A percentile compares a stretch with the other conserved stretches of the same genome.
Evolutionary conservation across 2,888 invertebrate genomes (phyloP).

Genomic region (Sylvicola fuscatus): DNA sequence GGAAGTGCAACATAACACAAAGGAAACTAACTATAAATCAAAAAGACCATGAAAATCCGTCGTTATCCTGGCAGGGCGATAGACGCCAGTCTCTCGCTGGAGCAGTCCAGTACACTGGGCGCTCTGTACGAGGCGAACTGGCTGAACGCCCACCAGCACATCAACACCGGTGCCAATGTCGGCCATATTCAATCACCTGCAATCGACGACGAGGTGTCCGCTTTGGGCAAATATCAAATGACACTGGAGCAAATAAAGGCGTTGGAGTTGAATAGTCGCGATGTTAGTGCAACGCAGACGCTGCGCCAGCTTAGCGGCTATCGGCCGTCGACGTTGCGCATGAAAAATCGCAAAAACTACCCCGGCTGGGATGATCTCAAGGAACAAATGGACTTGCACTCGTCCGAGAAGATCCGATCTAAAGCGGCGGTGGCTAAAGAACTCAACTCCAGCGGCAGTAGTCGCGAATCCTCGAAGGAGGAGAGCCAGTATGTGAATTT

Average conservation of each 20-base stretch:
- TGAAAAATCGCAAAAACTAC: constrained; percentile 33
- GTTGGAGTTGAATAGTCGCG: constrained; percentile 26
- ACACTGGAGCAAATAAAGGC: constrained; percentile 29
- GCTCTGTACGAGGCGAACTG: constrained; percentile 69
- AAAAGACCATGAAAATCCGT: constrained; percentile 79
- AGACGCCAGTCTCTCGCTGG: constrained; percentile 41
- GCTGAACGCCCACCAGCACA: constrained; percentile 37
- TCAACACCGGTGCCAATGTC: constrained; percentile 12
- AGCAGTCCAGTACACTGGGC: constrained; percentile 49
- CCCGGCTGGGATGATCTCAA: constrained; percentile 33
- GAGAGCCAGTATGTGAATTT: constrained; percentile 7
- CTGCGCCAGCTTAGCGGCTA: constrained; percentile 42
- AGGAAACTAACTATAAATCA: not conserved
- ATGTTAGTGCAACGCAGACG: constrained; percentile 26
- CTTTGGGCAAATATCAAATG: constrained; percentile 40
- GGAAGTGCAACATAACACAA: no score
- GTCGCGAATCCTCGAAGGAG: not conserved
- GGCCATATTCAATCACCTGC: not conserved
- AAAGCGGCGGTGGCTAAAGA: constrained; percentile 3
- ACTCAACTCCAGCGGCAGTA: not conserved
- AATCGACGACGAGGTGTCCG: constrained; percentile 21
- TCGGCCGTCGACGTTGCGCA: constrained; percentile 33
- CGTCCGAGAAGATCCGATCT: constrained; percentile 12
- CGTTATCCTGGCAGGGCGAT: constrained; percentile 71
- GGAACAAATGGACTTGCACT: constrained; percentile 10